A percentile compares a stretch with the other conserved stretches of the same genome.
Conservation (phyloP, 2,888 invertebrate genomes). For the Uloborus plumipes region DNA sequence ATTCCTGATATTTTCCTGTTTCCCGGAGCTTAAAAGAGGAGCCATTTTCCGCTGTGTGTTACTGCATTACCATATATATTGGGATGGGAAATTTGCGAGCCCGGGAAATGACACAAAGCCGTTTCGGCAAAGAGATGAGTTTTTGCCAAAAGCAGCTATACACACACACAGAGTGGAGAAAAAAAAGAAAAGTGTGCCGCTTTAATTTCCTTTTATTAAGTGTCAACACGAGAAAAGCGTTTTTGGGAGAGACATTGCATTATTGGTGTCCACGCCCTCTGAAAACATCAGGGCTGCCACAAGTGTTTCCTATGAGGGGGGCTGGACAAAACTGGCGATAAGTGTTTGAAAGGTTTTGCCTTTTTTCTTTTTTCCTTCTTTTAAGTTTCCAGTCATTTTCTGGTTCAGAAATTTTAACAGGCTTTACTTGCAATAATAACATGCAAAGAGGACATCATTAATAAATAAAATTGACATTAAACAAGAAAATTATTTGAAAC, state of each 20-base stretch:
- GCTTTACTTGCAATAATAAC: no score
- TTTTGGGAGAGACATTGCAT: constrained; percentile 50
- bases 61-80: constrained; percentile 60
- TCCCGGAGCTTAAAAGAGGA: constrained; percentile 5
- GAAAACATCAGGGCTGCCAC: constrained; percentile 10
- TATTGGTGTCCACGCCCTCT: constrained; percentile 45
- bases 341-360: background rate
- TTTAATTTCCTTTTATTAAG: constrained; percentile 64
- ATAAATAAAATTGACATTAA: no score
- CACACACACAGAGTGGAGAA: no score
- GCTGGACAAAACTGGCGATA: constrained; percentile 14
- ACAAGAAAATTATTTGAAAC: no score
- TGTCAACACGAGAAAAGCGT: constrained; percentile 53
- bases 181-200: constrained; percentile 48
- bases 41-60: background rate
- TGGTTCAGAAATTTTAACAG: background rate
- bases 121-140: constrained; percentile 4
- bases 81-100: constrained; percentile 47
- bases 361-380: background rate
- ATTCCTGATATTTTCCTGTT: background rate
- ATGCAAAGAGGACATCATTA: no score
- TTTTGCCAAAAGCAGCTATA: constrained; percentile 35
- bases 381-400: background rate
- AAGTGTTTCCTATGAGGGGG: background rate
- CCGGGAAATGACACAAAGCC: background rate